These are phyloP conservation scores for Toxotes jaculatrix DNA, from an alignment of 2,113 vertebrate genomes.

Conservation along the genomic window DNA sequence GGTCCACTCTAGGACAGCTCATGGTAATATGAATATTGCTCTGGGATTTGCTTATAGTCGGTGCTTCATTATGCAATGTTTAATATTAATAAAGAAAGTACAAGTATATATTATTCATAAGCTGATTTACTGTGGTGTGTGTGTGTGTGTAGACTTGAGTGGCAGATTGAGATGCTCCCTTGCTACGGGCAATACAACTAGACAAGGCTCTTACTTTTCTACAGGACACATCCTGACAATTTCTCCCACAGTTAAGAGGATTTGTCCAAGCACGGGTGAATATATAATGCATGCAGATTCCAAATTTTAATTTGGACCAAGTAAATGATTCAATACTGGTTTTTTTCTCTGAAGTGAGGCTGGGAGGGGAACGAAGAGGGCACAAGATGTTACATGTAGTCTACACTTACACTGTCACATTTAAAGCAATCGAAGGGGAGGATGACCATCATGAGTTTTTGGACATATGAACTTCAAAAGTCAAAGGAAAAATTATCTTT, in stretches of 20 bases:
- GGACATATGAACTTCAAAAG: neutral
- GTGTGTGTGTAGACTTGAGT: constrained; percentile 67
- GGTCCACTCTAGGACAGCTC: constrained; percentile 75
- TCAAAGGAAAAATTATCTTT: neutral
- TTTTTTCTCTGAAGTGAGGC: constrained; percentile 72
- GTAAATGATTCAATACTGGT: constrained; percentile 88
- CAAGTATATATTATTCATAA: constrained; percentile 88
- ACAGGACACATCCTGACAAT: constrained; percentile 82
- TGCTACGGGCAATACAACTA: constrained; percentile 79
- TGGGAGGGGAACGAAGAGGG: constrained; percentile 6
- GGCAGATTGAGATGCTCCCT: constrained; percentile 81
- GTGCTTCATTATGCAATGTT: constrained; percentile 83
- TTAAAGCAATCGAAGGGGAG: neutral
- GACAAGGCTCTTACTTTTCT: constrained; percentile 79
- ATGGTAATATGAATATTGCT: constrained; percentile 80
- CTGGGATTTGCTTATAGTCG: constrained; percentile 80
- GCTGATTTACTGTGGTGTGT: constrained; percentile 75
- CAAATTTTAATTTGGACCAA: constrained; percentile 83
- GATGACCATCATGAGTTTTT: neutral
- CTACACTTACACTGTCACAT: constrained; percentile 7
- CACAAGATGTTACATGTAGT: constrained; percentile 51
- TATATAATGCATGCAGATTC: constrained; percentile 86
- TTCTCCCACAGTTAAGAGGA: constrained; percentile 85
- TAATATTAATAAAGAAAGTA: constrained; percentile 86
- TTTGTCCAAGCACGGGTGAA: constrained; percentile 87